Evolutionary conservation across 2,113 vertebrate species (phyloP).

Genomic region (Atrichornis clamosus): DNA sequence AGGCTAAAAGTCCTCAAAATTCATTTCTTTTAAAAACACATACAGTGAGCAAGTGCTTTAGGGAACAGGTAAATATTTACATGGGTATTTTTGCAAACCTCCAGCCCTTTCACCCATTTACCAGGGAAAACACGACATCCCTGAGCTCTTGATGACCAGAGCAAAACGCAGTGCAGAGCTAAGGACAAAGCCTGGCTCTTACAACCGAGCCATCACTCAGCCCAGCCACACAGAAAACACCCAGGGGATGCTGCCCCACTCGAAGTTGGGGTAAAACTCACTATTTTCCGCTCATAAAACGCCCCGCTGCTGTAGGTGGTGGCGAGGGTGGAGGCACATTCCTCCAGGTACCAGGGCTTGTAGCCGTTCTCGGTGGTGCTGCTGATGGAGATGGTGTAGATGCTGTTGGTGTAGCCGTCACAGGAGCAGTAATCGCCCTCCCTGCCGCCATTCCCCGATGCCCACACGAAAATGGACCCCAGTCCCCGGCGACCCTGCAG

Average conservation of each 20-base stretch:
- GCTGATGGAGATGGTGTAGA: slow-evolving; percentile 92
- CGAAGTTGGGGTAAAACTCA: not conserved
- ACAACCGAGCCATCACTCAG: not conserved
- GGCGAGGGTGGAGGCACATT: slow-evolving; percentile 87
- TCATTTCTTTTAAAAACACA: not conserved
- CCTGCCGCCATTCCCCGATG: slow-evolving; percentile 87
- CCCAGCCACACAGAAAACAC: fast-evolving
- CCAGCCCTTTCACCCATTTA: not conserved
- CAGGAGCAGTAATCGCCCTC: slow-evolving; percentile 91
- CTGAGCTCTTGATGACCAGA: not conserved
- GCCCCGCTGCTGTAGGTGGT: slow-evolving; percentile 89
- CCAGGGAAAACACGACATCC: not conserved
- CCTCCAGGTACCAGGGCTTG: slow-evolving; percentile 87
- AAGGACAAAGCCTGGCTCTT: not conserved
- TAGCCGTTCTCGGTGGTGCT: slow-evolving; percentile 82
- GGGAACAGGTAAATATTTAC: not conserved
- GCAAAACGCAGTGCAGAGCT: not conserved
- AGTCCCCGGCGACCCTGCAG: slow-evolving; percentile 84
- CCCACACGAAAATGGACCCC: slow-evolving; percentile 93
- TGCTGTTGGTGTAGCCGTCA: slow-evolving; percentile 92
- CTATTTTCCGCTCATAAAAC: slow-evolving; percentile 84
- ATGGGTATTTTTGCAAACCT: not conserved
- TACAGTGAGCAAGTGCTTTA: not conserved
- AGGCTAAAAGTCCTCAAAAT: not conserved
- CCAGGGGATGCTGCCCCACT: not conserved